Evolutionary conservation across 2,797 vertebrate species (phyloP), one percentile per base, ranked within the genome.

Genomic region (Platyrinchus mystaceus): DNA sequence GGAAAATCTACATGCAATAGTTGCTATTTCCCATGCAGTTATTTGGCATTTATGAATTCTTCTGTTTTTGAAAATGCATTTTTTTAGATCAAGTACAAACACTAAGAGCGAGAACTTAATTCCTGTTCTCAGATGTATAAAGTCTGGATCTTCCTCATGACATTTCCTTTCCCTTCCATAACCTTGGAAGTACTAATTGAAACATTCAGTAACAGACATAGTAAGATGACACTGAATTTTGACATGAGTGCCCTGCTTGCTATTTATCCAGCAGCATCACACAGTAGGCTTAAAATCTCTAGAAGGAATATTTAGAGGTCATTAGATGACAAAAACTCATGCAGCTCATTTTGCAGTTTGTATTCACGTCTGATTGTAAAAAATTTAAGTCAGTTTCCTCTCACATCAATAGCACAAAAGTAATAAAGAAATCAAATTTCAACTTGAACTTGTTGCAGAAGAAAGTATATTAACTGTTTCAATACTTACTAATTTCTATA

Each of bases 401-500:
- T 55, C 44, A 64, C 7, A 24, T 52, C 41, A 62, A 39, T 2
- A 49, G 32, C 75, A 90, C 8, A 93, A 81, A 84, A 67, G 5
- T 11, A 75, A 82, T 12, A 64, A 2, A 78, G 28, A 26, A 76
- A 68, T 32, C 7, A 77, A 71, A 59, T 75, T 84, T 89, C 34
- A 77, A 73, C 58, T 92, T 49, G 22, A 63, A 55, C 6, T 53
- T 87, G n/a, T 67, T 58, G 60, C 39, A 92, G 27, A 93, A 74
- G 74, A 80, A 86, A 94, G 44, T 36, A 59, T 32, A 20, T 32
- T 34, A 69, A 60, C n/a, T 53, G 63, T 53, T 95, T 64, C 32
- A 90, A 95, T 97, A 99, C 99, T 99, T 98, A 99, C 99, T 99
- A 98, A 99, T 99, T 98, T 99, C 99, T 98, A 99, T 98, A 98